Base-by-base conservation (phyloP, 2,888 invertebrate species). In the Cryptocephalus primarius region DNA sequence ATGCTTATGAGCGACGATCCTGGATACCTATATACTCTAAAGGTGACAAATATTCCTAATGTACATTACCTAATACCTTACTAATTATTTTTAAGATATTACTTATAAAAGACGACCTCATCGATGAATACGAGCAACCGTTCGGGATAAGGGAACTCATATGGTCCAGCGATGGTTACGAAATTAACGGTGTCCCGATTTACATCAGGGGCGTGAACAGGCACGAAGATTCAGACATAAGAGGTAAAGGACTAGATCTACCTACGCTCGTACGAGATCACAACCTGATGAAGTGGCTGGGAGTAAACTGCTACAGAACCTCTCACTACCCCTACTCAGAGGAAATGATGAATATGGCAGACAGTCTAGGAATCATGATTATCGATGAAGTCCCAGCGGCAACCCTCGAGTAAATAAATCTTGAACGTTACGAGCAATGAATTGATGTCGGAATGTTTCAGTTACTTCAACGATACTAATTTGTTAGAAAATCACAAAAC, bases 311-410 rank as follows among this genome's bases (percentile, higher is more conserved):
- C 1, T 95, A 91, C 72, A 79, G 95, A 31, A 97, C 96, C 0
- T 95, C 95, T 0, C 96, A 97, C 69, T 97, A 97, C 70, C 96
- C 96, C 0, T 97, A 97, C 68, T 91, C 94, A 1, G 95, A 97
- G 59, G 95, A 96, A 71, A 86, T 95, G 43, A 88, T 96, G 79
- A 88, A 94, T 63, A 77, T 91, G 65, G 93, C 94, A 1, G 95
- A 96, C 66, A 80, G 84, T 59, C 78, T 86, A 49, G 96, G 96
- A 33, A 89, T 96, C 57, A 89, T 93, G 75, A 85, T 97, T 43
- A 89, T 97, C 51, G 88, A 93, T 63, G 96, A 97, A 67, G 88
- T 90, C 55, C 94, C 96, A 0, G 90, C 91, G 50, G 94, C 92
- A 22, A 88, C 93, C 62, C 84, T 89, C 2, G 85, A 85, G 82